Evolutionary conservation across 2,797 vertebrate genomes (phyloP), one percentile per base, ranked within the genome.

Genomic region (Anguilla obscura): DNA sequence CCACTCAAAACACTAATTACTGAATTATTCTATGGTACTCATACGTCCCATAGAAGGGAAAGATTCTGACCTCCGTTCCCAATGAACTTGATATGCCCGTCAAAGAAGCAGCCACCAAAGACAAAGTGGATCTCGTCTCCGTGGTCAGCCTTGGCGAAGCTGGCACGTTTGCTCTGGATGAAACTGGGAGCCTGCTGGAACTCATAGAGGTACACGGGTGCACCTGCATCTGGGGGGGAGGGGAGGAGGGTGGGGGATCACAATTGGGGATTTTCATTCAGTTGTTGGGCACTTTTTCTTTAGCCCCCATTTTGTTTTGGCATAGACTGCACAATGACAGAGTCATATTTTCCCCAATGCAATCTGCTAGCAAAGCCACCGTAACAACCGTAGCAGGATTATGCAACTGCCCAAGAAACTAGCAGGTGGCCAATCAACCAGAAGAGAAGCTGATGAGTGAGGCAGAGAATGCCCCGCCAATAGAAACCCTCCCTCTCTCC

Each of bases 191-290:
- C 14, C 87, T 97, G 92, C 16, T 96, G 95, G 92, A 97, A 98
- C 91, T 99, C 94, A 9, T 98, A 99, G 85, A 98, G 92, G 90
- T 97, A 98, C 12, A 98, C 95, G 4, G 96, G 93, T 14, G 93
- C 89, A 6, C 96, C 96, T 30, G 93, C 91, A 90, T 95, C 95
- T 97, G 89, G 69, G 87, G 84, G 60, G 50, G 50, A 10, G 50
- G 50, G 50, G 50, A 9, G 50, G 6, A 6, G 1, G 0, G 18
- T 36, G 14, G 66, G 16, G 50, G 30, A 71, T 30, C 63, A 74
- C 36, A 56, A 14, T 2, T 1, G 10, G 12, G 54, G 48, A n/a
- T 52, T 48, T 86, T 18, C 54, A 16, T 56, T 50, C 10, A 30
- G 9, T 24, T 10, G 30, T 14, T 56, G 50, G 30, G 50, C 45